These are phyloP conservation scores for Cyrtonyx montezumae DNA, from an alignment of 2,113 vertebrate species.

Conservation along the genomic window DNA sequence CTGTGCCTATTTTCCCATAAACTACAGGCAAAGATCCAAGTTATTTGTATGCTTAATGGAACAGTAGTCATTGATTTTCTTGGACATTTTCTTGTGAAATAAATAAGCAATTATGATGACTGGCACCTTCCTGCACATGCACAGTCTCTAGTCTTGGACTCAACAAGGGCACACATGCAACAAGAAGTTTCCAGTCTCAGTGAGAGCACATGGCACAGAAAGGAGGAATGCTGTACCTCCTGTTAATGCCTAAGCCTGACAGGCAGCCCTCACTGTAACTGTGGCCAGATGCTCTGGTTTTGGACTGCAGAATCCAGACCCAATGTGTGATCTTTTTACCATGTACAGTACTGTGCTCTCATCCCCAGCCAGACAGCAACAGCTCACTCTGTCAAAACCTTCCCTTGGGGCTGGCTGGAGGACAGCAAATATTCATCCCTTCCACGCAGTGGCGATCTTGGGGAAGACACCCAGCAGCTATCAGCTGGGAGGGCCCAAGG, in stretches of 20 bases:
- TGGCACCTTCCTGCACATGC: background rate
- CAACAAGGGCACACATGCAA: background rate
- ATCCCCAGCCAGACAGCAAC: background rate
- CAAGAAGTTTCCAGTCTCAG: background rate
- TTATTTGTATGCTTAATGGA: background rate
- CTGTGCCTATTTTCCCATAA: background rate
- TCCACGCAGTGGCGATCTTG: rapidly evolving
- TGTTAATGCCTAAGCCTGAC: background rate
- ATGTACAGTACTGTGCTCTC: background rate
- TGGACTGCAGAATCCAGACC: background rate
- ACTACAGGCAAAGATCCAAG: background rate
- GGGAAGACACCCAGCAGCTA: background rate
- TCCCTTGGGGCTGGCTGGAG: background rate
- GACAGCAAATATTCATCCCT: background rate
- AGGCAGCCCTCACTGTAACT: background rate
- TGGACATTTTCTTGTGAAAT: background rate
- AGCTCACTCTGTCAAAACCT: background rate
- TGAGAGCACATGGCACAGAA: background rate
- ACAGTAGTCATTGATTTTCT: constrained; percentile 1
- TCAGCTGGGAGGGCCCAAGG: background rate
- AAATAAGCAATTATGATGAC: background rate
- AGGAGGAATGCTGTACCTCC: background rate
- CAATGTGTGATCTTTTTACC: background rate
- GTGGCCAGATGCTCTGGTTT: background rate
- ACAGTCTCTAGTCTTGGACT: background rate